A percentile compares a stretch with the other conserved stretches of the same genome.
Evolutionary conservation across 1,140 invertebrate genomes (phyloP).

Genomic region (Eueides isabella): DNA sequence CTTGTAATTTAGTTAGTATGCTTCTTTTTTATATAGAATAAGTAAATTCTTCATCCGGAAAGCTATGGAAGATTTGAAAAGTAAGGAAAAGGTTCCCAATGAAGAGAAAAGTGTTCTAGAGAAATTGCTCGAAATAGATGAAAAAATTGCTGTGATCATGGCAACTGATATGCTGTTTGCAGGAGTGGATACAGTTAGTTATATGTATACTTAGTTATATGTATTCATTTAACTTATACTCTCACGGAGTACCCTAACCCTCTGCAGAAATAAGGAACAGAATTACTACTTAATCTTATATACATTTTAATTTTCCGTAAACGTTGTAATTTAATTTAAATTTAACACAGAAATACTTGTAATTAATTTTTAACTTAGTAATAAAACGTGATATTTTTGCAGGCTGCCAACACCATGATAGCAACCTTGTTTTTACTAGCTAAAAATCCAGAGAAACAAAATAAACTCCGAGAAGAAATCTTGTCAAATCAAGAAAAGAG

Average conservation of each 20-base stretch:
- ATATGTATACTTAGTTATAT: neutral
- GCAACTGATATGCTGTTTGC: conserved; percentile 88
- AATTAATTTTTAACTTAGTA: too few species aligned
- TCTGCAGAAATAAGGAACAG: too few species aligned
- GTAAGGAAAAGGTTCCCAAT: conserved; percentile 35
- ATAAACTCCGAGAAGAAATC: conserved; percentile 86
- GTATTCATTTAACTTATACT: too few species aligned
- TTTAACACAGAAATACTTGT: too few species aligned
- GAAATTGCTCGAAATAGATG: conserved; percentile 80
- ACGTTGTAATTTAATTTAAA: too few species aligned
- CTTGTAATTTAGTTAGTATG: neutral
- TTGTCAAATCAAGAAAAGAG: conserved; percentile 63
- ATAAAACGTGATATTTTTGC: conserved; percentile 24
- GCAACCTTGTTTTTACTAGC: conserved; percentile 85
- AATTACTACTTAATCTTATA: too few species aligned
- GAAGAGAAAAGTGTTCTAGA: conserved; percentile 80
- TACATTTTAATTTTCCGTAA: too few species aligned
- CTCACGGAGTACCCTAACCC: too few species aligned
- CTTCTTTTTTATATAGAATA: conserved; percentile 39
- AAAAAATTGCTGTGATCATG: conserved; percentile 84
- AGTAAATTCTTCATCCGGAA: conserved; percentile 53
- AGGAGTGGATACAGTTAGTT: conserved; percentile 88
- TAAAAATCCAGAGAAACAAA: conserved; percentile 84
- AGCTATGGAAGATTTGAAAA: conserved; percentile 49
- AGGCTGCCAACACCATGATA: conserved; percentile 64